Evolutionary conservation across 1,140 invertebrate genomes (phyloP).

Genomic region (Halotydeus destructor): DNA sequence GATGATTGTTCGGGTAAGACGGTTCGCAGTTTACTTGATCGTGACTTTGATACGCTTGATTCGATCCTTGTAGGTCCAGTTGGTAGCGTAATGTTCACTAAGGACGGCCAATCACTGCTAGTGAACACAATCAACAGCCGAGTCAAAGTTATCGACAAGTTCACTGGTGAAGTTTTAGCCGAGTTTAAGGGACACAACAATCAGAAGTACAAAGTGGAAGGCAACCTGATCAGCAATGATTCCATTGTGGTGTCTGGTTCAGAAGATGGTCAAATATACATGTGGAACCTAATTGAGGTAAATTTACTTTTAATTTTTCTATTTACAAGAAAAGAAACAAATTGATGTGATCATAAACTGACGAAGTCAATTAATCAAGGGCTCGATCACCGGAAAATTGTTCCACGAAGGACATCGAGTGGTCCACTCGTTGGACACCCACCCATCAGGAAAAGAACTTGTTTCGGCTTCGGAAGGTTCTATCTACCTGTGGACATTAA

Average conservation of each 20-base stretch:
- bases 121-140: conserved; percentile 56
- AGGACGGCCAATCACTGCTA: conserved; percentile 66
- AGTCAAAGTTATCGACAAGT: conserved; percentile 69
- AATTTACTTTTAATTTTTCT: neutral
- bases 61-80: conserved; percentile 9
- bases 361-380: conserved; percentile 22
- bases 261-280: conserved; percentile 54
- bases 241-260: conserved; percentile 68
- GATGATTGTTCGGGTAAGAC: conserved; percentile 2
- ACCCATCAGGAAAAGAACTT: conserved; percentile 28
- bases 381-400: conserved; percentile 33
- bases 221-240: conserved; percentile 55
- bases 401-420: conserved; percentile 20
- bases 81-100: conserved; percentile 37
- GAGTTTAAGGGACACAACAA: conserved; percentile 48
- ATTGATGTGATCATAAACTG: too few relatives aligned
- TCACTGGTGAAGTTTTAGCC: conserved; percentile 53
- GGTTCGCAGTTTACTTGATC: neutral
- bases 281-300: conserved; percentile 42
- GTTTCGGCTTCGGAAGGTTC: conserved; percentile 28
- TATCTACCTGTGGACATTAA: conserved; percentile 27
- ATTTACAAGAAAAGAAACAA: too few relatives aligned
- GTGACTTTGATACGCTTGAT: neutral
- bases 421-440: conserved; percentile 30
- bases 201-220: conserved; percentile 61